Evolutionary conservation across 2,797 vertebrate species (phyloP).

Genomic region (Argya squamiceps): DNA sequence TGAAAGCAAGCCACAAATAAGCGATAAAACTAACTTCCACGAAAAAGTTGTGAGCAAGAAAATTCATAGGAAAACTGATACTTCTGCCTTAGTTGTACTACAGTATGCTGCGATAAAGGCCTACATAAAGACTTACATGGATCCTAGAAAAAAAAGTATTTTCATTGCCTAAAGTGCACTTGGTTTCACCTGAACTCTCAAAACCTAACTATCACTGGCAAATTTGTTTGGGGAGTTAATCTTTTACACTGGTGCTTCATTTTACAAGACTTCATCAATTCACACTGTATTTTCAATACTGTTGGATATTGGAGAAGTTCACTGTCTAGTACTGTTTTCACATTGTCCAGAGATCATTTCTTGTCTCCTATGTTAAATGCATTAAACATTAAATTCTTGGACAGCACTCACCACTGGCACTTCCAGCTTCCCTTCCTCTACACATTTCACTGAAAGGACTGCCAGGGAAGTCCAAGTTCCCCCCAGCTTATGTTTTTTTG

Average conservation of each 20-base stretch:
- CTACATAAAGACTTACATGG: not conserved
- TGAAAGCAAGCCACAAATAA: not conserved
- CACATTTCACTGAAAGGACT: not conserved
- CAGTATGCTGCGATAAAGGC: not conserved
- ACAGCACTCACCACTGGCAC: not conserved
- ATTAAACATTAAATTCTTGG: not conserved
- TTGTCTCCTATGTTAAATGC: not conserved
- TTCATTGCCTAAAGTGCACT: not conserved
- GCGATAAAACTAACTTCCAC: not conserved
- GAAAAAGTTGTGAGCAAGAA: not conserved
- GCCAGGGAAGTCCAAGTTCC: not conserved
- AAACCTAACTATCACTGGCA: not conserved
- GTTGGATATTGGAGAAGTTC: not conserved
- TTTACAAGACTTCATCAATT: not conserved
- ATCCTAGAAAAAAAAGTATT: not conserved
- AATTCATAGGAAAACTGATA: not conserved
- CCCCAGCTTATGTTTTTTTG: not conserved
- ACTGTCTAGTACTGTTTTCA: not conserved
- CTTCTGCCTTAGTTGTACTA: not conserved
- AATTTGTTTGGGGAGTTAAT: not conserved
- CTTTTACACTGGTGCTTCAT: not conserved
- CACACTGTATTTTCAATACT: not conserved
- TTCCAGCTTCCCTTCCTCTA: not conserved
- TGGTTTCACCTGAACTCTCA: not conserved
- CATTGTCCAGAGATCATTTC: not conserved